Base-by-base conservation (phyloP, 2,797 vertebrate genomes). In the Syngnathus acus region DNA sequence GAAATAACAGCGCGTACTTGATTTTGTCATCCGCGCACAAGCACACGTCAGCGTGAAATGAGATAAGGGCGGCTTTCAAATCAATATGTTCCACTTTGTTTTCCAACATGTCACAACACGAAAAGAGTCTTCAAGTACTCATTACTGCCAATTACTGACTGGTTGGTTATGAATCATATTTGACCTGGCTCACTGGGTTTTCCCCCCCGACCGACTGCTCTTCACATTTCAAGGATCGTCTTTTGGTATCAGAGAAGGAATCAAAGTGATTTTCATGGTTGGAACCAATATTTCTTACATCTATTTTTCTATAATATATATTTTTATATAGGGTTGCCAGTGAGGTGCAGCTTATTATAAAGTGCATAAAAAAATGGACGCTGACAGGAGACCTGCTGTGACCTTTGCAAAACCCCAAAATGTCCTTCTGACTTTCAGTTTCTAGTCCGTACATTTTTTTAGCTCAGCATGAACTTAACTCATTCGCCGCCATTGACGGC, bases 1-100 rank as follows among this genome's bases (percentile, higher is more conserved):
- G 70, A 81, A 73, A 65, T 32, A 67, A 68, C 55, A 65, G 65
- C 63, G 65, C 45, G 39, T n/a, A 50, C 43, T 58, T 62, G n/a
- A 5, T 4, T 26, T 66, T 69, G 17, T 14, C 21, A 37, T 65
- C 65, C 61, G 55, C 62, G 39, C 26, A 42, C 55, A 40, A 62
- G 1, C 42, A 68, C 51, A 51, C 69, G 65, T 71, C 54, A 66
- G 67, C 65, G 68, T 61, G 38, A 66, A 68, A 69, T 51, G 37
- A 70, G 65, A 66, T 70, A 65, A 72, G 40, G 43, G 63, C 14
- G 45, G 43, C 17, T 64, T 50, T 54, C 23, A 42, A 62, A 62
- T 57, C n/a, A 65, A 59, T n/a, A 51, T 65, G 32, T 69, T 65
- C 9, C 57, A 45, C 37, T 65, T 65, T 58, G 62, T 65, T 58